Evolutionary conservation across 2,113 vertebrate genomes (phyloP).

Genomic region (Dinomys branickii): DNA sequence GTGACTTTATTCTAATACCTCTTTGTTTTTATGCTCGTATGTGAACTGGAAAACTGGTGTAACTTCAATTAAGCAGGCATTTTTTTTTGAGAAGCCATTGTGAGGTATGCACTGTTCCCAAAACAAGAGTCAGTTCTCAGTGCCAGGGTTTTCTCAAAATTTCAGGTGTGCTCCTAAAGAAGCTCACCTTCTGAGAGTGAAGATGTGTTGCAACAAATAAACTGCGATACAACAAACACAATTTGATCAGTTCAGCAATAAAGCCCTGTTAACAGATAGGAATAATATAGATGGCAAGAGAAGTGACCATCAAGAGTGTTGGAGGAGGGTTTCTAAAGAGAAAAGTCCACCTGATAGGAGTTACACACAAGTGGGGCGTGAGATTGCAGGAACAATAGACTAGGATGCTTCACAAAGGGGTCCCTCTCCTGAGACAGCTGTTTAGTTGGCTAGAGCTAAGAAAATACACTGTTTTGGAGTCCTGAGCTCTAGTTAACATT

Average conservation of each 20-base stretch:
- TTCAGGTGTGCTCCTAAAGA: neutral
- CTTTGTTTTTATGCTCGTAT: neutral
- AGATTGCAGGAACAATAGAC: neutral
- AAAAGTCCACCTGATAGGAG: neutral
- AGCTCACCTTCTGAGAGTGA: neutral
- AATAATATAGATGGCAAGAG: neutral
- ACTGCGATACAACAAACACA: neutral
- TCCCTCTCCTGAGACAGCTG: neutral
- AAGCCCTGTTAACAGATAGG: neutral
- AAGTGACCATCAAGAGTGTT: neutral
- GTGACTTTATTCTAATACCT: neutral
- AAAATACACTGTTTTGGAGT: neutral
- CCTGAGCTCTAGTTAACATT: neutral
- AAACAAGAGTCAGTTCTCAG: neutral
- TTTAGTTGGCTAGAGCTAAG: neutral
- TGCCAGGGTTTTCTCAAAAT: neutral
- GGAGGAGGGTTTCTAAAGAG: neutral
- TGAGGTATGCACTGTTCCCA: neutral
- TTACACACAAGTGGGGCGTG: neutral
- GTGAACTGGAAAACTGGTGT: neutral
- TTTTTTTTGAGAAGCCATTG: neutral
- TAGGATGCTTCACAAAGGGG: neutral
- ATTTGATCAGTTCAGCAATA: neutral
- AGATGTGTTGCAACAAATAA: neutral
- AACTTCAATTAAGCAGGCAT: neutral